Percentiles rank a stretch among this genome's conserved stretches.
Evolutionary conservation across 2,888 invertebrate species (phyloP).

Genomic region (Odontocolon sp.): DNA sequence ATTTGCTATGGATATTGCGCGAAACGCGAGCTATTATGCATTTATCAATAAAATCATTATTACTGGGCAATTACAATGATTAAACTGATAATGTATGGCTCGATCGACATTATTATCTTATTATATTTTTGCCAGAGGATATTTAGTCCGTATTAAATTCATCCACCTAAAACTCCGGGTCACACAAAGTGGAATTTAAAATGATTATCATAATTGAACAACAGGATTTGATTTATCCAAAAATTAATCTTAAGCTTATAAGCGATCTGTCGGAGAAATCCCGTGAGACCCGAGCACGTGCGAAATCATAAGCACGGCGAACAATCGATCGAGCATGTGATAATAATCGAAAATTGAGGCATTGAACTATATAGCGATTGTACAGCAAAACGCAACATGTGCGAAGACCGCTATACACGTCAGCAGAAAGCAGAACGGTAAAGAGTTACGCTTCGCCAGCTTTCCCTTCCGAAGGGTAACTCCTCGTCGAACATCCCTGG

Average conservation of each 20-base stretch:
- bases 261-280: conserved; percentile 8
- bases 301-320: neutral
- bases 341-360: conserved; percentile 57
- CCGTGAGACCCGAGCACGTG: conserved; percentile 33
- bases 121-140: no score
- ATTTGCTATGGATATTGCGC: conserved; percentile 18
- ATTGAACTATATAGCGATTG: conserved; percentile 53
- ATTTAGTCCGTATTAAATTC: no score
- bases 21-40: conserved; percentile 25
- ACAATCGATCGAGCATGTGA: conserved; percentile 49
- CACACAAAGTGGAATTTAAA: neutral
- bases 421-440: conserved; percentile 47
- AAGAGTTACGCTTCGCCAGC: conserved; percentile 70
- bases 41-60: no score
- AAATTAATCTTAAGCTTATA: neutral
- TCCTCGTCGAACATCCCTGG: conserved; percentile 29
- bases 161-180: conserved; percentile 28
- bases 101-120: no score
- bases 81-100: no score
- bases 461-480: conserved; percentile 60
- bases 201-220: conserved; percentile 14
- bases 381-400: conserved; percentile 43
- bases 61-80: no score
- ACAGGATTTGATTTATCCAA: neutral
- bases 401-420: conserved; percentile 36